A percentile compares a stretch with the other conserved stretches of the same genome.
These are phyloP conservation scores for Orchesella cincta DNA, from an alignment of 1,140 invertebrate genomes.

Conservation along the genomic window DNA sequence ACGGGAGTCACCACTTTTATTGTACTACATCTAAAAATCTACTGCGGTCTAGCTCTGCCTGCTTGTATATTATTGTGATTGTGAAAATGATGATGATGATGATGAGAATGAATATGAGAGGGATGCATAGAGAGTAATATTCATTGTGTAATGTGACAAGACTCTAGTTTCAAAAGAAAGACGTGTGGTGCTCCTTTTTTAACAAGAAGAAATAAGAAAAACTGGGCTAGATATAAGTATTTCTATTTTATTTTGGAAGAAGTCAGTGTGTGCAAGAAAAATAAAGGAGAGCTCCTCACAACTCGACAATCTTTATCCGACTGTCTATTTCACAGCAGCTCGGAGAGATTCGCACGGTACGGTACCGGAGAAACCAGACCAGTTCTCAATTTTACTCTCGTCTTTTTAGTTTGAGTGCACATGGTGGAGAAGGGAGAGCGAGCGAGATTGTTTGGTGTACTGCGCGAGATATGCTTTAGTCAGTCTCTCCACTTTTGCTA, in stretches of 20 bases:
- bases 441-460: neutral
- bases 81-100: neutral
- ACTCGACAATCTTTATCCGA: slow-evolving; percentile 38
- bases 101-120: neutral
- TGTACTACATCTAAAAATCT: neutral
- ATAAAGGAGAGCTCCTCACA: slow-evolving; percentile 28
- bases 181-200: no score
- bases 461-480: neutral
- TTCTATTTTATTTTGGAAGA: slow-evolving; percentile 3
- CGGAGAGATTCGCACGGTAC: slow-evolving; percentile 33
- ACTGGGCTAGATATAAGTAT: no score
- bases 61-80: neutral
- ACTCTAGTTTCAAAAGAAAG: no score
- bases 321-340: slow-evolving; percentile 24
- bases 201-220: no score
- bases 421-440: neutral
- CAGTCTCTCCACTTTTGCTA: neutral
- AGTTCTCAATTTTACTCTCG: slow-evolving; percentile 32
- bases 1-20: no score
- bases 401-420: neutral
- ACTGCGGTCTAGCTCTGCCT: neutral
- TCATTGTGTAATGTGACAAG: no score
- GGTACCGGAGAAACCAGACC: neutral
- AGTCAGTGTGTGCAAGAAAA: neutral
- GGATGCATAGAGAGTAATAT: slow-evolving; percentile 5